Evolutionary conservation across 1,140 invertebrate genomes (phyloP), one percentile per base, ranked within the genome.

Genomic region (Brachionus koreanus): DNA sequence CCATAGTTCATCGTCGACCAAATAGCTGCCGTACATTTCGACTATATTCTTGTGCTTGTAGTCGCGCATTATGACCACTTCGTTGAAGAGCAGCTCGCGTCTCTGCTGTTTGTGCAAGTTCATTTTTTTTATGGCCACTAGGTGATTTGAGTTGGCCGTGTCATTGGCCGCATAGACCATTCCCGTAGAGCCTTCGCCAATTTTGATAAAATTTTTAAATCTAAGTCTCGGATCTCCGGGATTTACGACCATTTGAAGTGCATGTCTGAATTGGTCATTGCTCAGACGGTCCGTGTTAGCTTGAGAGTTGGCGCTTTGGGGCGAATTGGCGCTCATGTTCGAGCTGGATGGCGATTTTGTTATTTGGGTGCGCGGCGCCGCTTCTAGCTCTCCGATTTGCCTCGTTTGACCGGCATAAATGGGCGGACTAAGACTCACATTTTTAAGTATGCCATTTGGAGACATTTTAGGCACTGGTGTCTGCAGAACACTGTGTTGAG

Each of bases 1-100:
- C 95, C 97, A 98, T n/a, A 98, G 89, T 89, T 98, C 95, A 87
- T 99, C 95, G 49, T 94, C 94, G 2, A 99, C 97, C 46, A 99
- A 89, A 88, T 97, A 98, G 85, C 95, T 97, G 85, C 96, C 95
- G 87, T 97, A 97, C 94, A 98, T 98, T 87, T 99, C 95, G 23
- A 99, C 97, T 86, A 99, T 98, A 87, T 99, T 98, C 1, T 96
- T 94, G 90, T 99, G 97, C 85, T 97, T 95, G 87, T 98, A 98
- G 88, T 98, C 96, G 52, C 96, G 91, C 96, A 99, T 98, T 84
- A 99, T 98, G 3, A 98, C 95, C 77, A 99, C 92, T 92, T 99
- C 97, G 87, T 99, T 99, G 86, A 99, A 98, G 0, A 99, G 89
- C n/a, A 99, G 89, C 89, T 99, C 97, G 75, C 96, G 90, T 75